These are phyloP conservation scores for Lottia scabra DNA, from an alignment of 2,888 invertebrate species.

Conservation along the genomic window DNA sequence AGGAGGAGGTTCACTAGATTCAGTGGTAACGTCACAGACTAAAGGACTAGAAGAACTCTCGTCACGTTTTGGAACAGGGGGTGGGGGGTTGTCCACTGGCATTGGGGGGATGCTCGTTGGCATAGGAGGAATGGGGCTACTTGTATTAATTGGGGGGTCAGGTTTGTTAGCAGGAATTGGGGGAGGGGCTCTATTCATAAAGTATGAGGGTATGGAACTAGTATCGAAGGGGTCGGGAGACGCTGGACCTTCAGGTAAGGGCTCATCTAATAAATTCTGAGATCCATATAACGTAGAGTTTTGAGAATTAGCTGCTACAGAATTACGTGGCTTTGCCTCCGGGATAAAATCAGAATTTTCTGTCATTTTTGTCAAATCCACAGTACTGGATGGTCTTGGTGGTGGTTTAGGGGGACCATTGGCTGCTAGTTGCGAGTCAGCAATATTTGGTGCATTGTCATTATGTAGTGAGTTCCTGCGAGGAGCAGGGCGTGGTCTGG, in stretches of 20 bases:
- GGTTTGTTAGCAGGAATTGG: slow-evolving; percentile 12
- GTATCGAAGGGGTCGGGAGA: slow-evolving; percentile 47
- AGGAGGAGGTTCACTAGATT: background rate
- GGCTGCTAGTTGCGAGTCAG: background rate
- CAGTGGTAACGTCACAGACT: no score
- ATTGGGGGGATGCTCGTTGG: no score
- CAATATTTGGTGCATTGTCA: slow-evolving; percentile 2
- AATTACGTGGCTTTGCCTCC: slow-evolving; percentile 3
- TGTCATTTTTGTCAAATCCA: no score
- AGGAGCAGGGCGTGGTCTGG: slow-evolving; percentile 18
- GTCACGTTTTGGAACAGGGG: no score
- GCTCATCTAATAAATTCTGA: no score
- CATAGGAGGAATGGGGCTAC: background rate
- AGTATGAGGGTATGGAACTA: slow-evolving; percentile 34
- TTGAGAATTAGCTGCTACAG: background rate
- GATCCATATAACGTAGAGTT: no score
- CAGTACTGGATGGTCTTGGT: background rate
- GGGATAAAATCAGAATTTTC: no score
- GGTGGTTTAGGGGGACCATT: background rate
- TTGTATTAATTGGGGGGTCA: background rate
- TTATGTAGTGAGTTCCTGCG: slow-evolving; percentile 29
- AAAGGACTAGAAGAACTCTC: no score
- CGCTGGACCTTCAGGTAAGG: no score
- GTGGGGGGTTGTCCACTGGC: background rate
- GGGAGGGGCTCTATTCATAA: slow-evolving; percentile 23